phyloP scores from a whole-genome alignment of 2,113 vertebrate species.

The Sorex fumeus region DNA sequence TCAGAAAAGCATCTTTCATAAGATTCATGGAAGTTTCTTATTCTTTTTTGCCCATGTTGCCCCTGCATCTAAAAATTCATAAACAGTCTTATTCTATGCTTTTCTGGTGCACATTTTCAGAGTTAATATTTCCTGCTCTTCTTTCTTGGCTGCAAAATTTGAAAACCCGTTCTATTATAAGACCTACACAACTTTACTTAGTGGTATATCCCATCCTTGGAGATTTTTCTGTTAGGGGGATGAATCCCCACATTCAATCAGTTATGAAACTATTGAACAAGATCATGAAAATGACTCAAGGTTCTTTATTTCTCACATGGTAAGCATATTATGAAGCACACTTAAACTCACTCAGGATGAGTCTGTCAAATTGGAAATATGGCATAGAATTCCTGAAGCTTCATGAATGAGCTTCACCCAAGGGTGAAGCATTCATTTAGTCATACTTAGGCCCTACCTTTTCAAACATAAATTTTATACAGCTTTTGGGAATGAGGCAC shows the following conservation, averaged over 20 bases:
- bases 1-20: too few species aligned
- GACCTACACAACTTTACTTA: too few species aligned
- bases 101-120: too few species aligned
- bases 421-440: neutral
- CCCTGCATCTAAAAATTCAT: too few species aligned
- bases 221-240: too few species aligned
- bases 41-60: too few species aligned
- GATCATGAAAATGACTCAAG: constrained; percentile 7
- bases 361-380: neutral
- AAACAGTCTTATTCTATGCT: too few species aligned
- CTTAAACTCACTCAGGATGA: constrained; percentile 13
- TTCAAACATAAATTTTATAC: constrained; percentile 43
- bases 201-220: too few species aligned
- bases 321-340: neutral
- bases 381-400: neutral
- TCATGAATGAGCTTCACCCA: neutral
- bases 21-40: too few species aligned
- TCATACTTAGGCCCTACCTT: neutral
- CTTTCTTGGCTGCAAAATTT: too few species aligned
- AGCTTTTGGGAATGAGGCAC: constrained; percentile 25
- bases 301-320: constrained; percentile 14
- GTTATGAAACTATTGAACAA: constrained; percentile 21
- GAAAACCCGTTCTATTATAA: too few species aligned
- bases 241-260: neutral
- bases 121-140: too few species aligned